A percentile compares a stretch with the other conserved stretches of the same genome.
These are phyloP conservation scores for Chloroceryle amazona DNA, from an alignment of 2,797 vertebrate genomes.

Conservation along the genomic window DNA sequence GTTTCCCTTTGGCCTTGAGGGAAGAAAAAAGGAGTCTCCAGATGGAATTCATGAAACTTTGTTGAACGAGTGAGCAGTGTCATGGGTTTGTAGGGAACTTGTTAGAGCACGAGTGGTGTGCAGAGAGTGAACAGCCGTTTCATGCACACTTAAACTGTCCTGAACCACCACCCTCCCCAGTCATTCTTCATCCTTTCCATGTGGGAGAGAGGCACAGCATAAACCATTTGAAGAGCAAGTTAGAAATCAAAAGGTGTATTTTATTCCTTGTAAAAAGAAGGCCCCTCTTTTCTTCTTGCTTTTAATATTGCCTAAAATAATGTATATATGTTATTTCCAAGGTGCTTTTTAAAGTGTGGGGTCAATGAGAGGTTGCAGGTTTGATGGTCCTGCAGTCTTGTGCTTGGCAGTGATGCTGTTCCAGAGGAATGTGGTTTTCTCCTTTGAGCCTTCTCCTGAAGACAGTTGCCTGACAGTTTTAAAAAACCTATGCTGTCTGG, in stretches of 20 bases:
- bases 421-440: conserved; percentile 7
- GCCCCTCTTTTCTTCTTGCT: neutral
- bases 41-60: conserved; percentile 40
- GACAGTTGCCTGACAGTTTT: neutral
- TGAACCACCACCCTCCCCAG: neutral
- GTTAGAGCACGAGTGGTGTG: neutral
- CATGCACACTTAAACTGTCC: conserved; percentile 64
- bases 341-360: neutral
- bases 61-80: neutral
- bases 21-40: conserved; percentile 40
- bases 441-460: neutral
- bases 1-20: conserved; percentile 25
- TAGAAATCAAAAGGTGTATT: conserved; percentile 12
- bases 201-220: conserved; percentile 24
- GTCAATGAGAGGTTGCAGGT: neutral
- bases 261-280: neutral
- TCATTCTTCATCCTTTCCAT: conserved; percentile 22
- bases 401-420: conserved; percentile 10
- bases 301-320: neutral
- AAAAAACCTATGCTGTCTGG: neutral
- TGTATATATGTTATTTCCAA: neutral
- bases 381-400: neutral
- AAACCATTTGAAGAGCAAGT: neutral
- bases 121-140: conserved; percentile 50
- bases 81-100: neutral